phyloP scores from a whole-genome alignment of 2,888 invertebrate species.

The Tetramorium bicarinatum region DNA sequence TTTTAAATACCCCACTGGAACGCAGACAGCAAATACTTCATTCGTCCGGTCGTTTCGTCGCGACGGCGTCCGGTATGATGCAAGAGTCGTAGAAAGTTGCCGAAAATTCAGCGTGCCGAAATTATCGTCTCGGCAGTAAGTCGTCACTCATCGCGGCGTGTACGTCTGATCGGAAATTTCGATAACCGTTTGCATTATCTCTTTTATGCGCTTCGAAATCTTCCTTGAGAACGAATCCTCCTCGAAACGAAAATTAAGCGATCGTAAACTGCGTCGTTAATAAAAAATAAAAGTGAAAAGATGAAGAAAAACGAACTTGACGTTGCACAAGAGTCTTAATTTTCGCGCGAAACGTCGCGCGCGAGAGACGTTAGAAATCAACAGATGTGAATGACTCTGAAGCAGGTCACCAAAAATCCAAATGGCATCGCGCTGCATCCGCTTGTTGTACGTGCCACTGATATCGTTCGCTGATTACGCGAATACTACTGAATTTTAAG shows the following conservation, averaged over 20 bases:
- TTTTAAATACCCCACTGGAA: background rate
- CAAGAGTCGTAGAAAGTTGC: conserved; percentile 30
- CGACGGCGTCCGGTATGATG: conserved; percentile 30
- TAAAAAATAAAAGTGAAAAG: conserved; percentile 7
- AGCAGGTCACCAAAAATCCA: conserved; percentile 15
- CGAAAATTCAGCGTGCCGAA: background rate
- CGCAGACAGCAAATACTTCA: background rate
- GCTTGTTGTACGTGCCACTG: background rate
- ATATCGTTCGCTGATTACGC: conserved; percentile 22
- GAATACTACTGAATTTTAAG: conserved; percentile 39
- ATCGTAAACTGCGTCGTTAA: conserved; percentile 6
- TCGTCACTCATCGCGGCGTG: background rate
- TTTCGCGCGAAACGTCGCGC: background rate
- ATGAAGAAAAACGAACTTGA: background rate
- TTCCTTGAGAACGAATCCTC: too few relatives aligned
- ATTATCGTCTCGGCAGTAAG: background rate
- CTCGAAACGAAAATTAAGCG: background rate
- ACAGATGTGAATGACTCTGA: background rate
- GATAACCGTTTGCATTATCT: background rate
- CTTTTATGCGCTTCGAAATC: background rate
- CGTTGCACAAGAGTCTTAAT: background rate
- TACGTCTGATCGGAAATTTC: background rate
- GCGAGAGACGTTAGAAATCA: background rate
- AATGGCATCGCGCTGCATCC: conserved; percentile 3
- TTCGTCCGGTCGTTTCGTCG: background rate